phyloP scores from a whole-genome alignment of 2,797 vertebrate species.

The Eremophila alpestris region DNA sequence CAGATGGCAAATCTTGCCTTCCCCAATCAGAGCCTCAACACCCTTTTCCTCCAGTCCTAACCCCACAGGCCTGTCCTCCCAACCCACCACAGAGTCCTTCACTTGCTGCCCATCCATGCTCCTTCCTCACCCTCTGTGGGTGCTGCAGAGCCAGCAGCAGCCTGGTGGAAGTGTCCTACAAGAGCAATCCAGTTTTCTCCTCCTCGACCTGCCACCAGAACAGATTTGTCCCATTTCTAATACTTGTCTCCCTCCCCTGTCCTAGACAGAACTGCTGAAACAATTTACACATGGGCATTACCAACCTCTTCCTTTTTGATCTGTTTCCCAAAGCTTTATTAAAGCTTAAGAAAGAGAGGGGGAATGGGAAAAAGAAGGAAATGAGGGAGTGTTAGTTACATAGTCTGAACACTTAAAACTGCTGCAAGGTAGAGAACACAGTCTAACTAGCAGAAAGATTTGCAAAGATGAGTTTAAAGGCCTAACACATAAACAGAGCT shows the following conservation, averaged over 20 bases:
- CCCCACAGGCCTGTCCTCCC: background rate
- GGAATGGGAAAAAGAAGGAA: background rate
- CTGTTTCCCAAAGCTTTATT: background rate
- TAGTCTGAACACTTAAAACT: background rate
- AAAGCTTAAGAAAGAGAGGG: background rate
- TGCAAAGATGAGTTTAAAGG: conserved; percentile 5
- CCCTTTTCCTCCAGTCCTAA: background rate
- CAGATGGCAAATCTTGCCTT: background rate
- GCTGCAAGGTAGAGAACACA: background rate
- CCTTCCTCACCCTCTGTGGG: background rate
- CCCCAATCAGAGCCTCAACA: background rate
- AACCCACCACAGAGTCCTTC: background rate
- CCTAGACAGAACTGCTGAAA: background rate
- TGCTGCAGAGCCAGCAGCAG: background rate
- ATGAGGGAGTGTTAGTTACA: fast-evolving
- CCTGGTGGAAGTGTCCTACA: fast-evolving
- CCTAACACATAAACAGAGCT: background rate
- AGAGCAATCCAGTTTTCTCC: background rate
- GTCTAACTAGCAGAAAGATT: background rate
- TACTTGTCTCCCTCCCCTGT: background rate
- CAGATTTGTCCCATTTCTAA: background rate
- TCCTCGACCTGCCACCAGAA: background rate
- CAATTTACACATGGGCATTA: background rate
- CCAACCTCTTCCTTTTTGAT: background rate
- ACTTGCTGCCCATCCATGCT: background rate